Evolutionary conservation across 1,140 invertebrate species (phyloP), one percentile per base, ranked within the genome.

Genomic region (Proales similis): DNA sequence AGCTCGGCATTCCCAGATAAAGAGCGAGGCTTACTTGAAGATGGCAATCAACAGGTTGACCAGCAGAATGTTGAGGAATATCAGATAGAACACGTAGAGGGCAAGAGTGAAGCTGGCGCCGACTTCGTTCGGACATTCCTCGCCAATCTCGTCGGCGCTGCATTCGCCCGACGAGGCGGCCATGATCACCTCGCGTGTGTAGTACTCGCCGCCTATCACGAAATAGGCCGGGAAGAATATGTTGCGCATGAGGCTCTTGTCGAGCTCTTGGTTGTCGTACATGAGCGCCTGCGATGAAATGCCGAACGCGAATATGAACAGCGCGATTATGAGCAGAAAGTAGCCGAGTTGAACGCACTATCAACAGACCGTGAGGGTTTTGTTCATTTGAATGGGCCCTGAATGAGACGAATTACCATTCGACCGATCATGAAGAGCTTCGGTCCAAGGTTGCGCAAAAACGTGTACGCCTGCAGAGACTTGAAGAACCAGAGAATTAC

Each of bases 131-230:
- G 51, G 51, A 26, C 51, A 57, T 27, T 39, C 3, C 2, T 19
- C 26, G 29, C 33, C 33, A 36, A 9, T 36, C 14, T 9, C 9
- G 14, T 29, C 26, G 7, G 14, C 0, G 11, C 0, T 14, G 20
- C 51, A 57, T 57, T 36, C 6, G 22, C 33, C 33, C 39, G 51
- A 7, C 14, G 51, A 29, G 19, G 51, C 33, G 12, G 9, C 11
- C 51, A 57, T 29, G 22, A 57, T 57, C 20, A 22, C 22, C 14
- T 39, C 24, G 9, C 36, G 2, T 26, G 51, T 57, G 19, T 42
- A 57, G 14, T 57, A 57, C 20, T 57, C 51, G 19, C 51, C 51
- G 12, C 51, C 51, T n/a, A 57, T 57, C 36, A 57, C 32, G 45
- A 57, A 57, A 42, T 43, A 57, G 3, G 20, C 33, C 2, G 51